phyloP scores from a whole-genome alignment of 2,888 invertebrate genomes.

The Invenusta paracnida region DNA sequence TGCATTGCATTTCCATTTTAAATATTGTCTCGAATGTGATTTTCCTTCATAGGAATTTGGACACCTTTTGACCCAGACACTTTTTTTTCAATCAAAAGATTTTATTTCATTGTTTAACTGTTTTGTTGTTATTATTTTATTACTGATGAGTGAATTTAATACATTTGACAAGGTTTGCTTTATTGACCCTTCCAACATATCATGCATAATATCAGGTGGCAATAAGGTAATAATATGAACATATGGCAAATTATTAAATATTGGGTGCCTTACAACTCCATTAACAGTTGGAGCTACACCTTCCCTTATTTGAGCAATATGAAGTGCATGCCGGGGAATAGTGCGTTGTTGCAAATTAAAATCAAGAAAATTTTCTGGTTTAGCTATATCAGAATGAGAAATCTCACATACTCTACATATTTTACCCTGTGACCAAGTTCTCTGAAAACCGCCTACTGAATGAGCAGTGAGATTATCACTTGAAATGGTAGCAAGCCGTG shows the following conservation, averaged over 20 bases:
- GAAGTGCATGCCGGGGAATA: background rate
- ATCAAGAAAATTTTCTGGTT: background rate
- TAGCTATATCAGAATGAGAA: background rate
- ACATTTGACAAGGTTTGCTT: background rate
- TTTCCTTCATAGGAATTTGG: background rate
- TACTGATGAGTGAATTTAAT: background rate
- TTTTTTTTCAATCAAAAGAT: background rate
- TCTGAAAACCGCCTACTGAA: conserved; percentile 8
- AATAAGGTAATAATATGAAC: background rate
- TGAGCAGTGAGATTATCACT: conserved; percentile 4
- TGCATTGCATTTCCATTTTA: conserved; percentile 3
- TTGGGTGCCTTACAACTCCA: conserved; percentile 12
- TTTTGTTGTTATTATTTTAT: background rate
- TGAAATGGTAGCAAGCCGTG: background rate
- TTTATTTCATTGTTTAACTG: background rate
- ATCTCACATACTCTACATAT: background rate
- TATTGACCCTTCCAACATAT: background rate
- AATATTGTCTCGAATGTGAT: background rate
- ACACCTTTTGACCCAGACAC: background rate
- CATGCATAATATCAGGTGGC: conserved; percentile 20
- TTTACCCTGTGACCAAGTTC: background rate
- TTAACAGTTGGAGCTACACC: background rate
- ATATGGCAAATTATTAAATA: conserved; percentile 10
- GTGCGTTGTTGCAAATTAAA: background rate
- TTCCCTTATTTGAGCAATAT: background rate